Evolutionary conservation across 2,888 invertebrate species (phyloP).

Genomic region (Tiphia femorata): DNA sequence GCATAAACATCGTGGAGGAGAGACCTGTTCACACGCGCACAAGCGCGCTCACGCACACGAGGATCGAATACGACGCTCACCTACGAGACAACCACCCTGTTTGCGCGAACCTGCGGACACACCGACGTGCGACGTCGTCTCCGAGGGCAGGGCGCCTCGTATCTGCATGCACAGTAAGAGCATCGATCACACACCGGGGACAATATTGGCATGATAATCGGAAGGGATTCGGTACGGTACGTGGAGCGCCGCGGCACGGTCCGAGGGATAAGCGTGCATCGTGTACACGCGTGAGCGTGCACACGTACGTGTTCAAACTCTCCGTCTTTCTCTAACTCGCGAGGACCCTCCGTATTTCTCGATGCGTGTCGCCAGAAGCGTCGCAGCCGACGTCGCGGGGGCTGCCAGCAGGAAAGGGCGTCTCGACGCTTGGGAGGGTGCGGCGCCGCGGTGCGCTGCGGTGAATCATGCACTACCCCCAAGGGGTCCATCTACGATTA

Average conservation of each 20-base stretch:
- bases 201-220: constrained; percentile 64
- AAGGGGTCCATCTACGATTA: constrained; percentile 52
- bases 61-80: background rate
- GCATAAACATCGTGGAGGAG: background rate
- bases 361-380: background rate
- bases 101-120: constrained; percentile 15
- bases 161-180: constrained; percentile 48
- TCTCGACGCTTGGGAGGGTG: constrained; percentile 26
- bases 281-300: background rate
- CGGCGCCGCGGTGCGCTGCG: constrained; percentile 40
- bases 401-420: background rate
- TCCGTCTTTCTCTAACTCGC: no score
- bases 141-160: constrained; percentile 41
- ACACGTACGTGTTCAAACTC: background rate
- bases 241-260: constrained; percentile 33
- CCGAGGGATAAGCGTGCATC: constrained; percentile 8
- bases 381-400: background rate
- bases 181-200: constrained; percentile 59
- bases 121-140: constrained; percentile 23
- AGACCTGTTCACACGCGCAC: background rate
- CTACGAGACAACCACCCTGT: background rate
- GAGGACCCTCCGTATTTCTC: background rate
- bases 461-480: constrained; percentile 53
- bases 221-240: constrained; percentile 54
- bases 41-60: background rate